These are phyloP conservation scores for Esperia sulphurella DNA, from an alignment of 2,888 invertebrate genomes.

Conservation along the genomic window DNA sequence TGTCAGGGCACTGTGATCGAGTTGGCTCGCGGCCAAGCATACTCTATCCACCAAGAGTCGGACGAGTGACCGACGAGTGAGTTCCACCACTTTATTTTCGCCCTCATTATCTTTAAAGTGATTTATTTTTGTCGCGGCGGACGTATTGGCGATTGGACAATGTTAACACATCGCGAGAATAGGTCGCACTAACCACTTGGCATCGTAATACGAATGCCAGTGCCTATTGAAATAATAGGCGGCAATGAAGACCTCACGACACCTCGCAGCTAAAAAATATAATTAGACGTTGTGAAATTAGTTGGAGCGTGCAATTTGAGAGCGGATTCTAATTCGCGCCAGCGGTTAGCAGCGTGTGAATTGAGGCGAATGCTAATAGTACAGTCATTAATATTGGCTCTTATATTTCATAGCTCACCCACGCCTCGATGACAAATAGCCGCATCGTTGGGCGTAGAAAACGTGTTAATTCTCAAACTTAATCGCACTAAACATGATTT, in stretches of 20 bases:
- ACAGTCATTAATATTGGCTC: constrained; percentile 28
- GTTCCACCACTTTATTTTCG: constrained; percentile 71
- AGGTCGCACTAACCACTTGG: constrained; percentile 66
- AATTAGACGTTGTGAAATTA: constrained; percentile 59
- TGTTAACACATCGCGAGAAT: constrained; percentile 60
- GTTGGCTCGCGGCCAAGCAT: constrained; percentile 57
- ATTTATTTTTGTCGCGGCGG: constrained; percentile 65
- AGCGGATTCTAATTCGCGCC: constrained; percentile 41
- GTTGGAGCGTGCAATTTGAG: constrained; percentile 45
- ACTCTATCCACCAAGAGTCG: constrained; percentile 47
- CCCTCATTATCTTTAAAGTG: constrained; percentile 74
- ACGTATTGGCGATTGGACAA: constrained; percentile 50
- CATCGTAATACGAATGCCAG: constrained; percentile 43
- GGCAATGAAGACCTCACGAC: constrained; percentile 63
- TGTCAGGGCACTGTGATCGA: constrained; percentile 50
- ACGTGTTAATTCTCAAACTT: constrained; percentile 48
- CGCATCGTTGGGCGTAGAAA: constrained; percentile 33
- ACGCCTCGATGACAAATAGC: constrained; percentile 44
- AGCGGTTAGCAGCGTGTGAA: constrained; percentile 41
- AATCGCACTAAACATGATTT: constrained; percentile 21
- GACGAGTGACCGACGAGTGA: constrained; percentile 63
- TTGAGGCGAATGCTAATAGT: constrained; percentile 45
- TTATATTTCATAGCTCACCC: constrained; percentile 26
- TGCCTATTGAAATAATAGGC: constrained; percentile 51
- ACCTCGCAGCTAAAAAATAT: constrained; percentile 40